Conservation (phyloP, 2,113 vertebrate species). For the Xiphophorus hellerii region DNA sequence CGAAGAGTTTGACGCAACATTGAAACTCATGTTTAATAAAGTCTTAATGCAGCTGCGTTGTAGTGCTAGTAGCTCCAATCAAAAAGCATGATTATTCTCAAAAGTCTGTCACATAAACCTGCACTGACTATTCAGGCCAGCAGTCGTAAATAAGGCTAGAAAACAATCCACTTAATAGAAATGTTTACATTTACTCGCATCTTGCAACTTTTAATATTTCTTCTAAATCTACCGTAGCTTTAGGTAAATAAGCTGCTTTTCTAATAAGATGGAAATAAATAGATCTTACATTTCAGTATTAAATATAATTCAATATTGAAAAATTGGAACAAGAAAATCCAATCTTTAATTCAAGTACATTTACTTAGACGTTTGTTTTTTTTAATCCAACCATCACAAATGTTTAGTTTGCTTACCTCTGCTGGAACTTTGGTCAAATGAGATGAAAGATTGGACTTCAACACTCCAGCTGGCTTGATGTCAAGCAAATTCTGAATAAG, state of each 20-base stretch:
- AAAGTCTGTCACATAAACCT: too few relatives aligned
- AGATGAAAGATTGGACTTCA: background rate
- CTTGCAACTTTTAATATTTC: background rate
- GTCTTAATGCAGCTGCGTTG: slow-evolving; percentile 27
- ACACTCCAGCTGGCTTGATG: background rate
- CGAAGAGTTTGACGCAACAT: slow-evolving; percentile 48
- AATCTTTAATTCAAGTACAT: too few relatives aligned
- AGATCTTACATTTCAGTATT: too few relatives aligned
- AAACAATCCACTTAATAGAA: too few relatives aligned
- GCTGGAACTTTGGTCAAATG: background rate
- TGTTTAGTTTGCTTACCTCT: background rate
- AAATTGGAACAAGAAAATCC: too few relatives aligned
- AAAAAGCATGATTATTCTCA: background rate
- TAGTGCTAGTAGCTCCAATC: slow-evolving; percentile 1
- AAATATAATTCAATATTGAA: too few relatives aligned
- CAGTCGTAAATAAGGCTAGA: too few relatives aligned
- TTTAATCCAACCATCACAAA: slow-evolving; percentile 20
- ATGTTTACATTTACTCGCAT: too few relatives aligned
- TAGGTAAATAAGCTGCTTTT: too few relatives aligned
- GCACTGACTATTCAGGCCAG: too few relatives aligned
- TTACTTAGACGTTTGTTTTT: background rate
- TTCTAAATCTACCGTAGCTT: background rate
- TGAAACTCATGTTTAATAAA: slow-evolving; percentile 64
- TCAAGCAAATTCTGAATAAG: background rate
- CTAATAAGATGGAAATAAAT: too few relatives aligned